Percentiles rank a stretch among this genome's conserved stretches.
These are phyloP conservation scores for Dicycla oo DNA, from an alignment of 2,888 invertebrate genomes.

Conservation along the genomic window DNA sequence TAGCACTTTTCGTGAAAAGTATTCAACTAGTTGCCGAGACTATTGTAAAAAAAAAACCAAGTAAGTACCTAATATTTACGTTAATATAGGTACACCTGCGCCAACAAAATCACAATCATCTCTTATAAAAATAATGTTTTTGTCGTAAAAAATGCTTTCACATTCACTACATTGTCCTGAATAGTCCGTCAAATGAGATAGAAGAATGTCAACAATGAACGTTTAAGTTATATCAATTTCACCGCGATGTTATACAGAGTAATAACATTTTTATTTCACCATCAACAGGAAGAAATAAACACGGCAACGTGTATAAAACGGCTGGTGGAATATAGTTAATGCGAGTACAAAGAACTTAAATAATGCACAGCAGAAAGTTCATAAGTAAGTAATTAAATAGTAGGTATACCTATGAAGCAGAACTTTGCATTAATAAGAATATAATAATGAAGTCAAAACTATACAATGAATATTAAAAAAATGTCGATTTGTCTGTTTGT, in stretches of 20 bases:
- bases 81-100: no score
- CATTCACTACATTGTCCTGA: constrained; percentile 28
- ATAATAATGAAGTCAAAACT: no score
- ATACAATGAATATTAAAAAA: no score
- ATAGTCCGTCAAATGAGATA: constrained; percentile 72
- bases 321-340: constrained; percentile 65
- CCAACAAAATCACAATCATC: neutral
- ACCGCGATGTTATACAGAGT: constrained; percentile 78
- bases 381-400: constrained; percentile 6
- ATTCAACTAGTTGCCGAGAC: neutral
- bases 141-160: neutral
- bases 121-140: neutral
- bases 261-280: constrained; percentile 81
- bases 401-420: neutral
- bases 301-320: constrained; percentile 64
- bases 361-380: constrained; percentile 37
- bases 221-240: constrained; percentile 78
- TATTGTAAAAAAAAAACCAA: neutral
- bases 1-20: neutral
- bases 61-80: neutral
- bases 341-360: constrained; percentile 65
- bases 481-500: no score
- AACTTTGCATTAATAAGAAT: no score
- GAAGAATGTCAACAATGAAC: constrained; percentile 75
- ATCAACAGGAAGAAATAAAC: constrained; percentile 74